Base-by-base conservation (phyloP, 2,888 invertebrate genomes). In the Timema cristinae region DNA sequence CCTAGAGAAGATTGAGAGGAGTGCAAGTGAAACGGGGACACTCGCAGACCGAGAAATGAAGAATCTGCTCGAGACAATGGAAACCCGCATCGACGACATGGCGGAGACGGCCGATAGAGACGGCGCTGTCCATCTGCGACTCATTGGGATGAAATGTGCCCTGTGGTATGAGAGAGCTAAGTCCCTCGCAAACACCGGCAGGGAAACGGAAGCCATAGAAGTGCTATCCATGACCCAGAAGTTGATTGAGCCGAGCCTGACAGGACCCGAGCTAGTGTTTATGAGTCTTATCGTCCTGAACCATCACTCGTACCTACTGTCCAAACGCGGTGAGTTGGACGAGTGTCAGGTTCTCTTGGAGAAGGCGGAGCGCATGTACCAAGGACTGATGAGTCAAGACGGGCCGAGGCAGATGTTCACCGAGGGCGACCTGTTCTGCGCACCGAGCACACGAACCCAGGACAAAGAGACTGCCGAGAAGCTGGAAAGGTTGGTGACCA, bases 401-500 rank as follows among this genome's bases (percentile, higher is more conserved):
- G 47, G n/a, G 63, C 11, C 63, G 15, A 32, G 32, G 32, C 32
- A 32, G 32, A 32, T 51, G 5, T 71, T n/a, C 52, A 67, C 71
- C 9, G 47, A n/a, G 9, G 54, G 52, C 13, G 71, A 67, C 7
- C 50, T 71, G 47, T 66, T 71, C 48, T 10, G n/a, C 4, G 66
- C 16, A 15, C 32, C 63, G 1, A 15, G 9, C 16, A 47, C 15
- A 8, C 49, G 49, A 5, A 15, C n/a, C 9, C 56, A 66, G 7
- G 56, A 52, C 2, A 9, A n/a, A 0, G 73, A 73, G 63, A 49
- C 68, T 6, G 59, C 11, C 9, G n/a, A n/a, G 48, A 87, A 86
- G 79, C 82, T 88, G 32, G 86, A 87, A 75, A 86, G 86, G 77
- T 80, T 88, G 6, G 83, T 86, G 52, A 86, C 87, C 0, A 88